Conservation (phyloP, 2,888 invertebrate genomes). For the Hymenopus coronatus region DNA sequence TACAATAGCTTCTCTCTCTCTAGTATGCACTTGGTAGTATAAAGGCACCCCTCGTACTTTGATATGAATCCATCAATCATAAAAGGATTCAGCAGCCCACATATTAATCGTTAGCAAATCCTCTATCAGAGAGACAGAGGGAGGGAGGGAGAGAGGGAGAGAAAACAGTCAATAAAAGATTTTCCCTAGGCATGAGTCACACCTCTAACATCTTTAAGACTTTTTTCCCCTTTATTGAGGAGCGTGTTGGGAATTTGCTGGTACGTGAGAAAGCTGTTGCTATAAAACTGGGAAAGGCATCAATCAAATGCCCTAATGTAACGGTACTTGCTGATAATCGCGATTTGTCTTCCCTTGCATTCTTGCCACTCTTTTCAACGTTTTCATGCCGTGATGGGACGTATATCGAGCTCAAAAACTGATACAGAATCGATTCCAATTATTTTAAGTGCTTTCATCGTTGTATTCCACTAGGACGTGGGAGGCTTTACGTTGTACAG, state of each 20-base stretch:
- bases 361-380: not conserved
- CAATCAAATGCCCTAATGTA: not conserved
- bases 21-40: too few species aligned
- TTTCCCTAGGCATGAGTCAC: not conserved
- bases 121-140: too few species aligned
- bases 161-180: not conserved
- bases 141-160: not conserved
- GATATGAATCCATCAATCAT: too few species aligned
- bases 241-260: not conserved
- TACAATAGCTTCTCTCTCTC: too few species aligned
- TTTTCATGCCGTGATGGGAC: not conserved
- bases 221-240: not conserved
- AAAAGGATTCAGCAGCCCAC: too few species aligned
- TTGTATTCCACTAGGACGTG: not conserved
- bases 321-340: not conserved
- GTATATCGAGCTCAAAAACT: slow-evolving; percentile 2
- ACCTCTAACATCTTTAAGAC: not conserved
- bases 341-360: not conserved
- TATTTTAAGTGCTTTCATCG: slow-evolving; percentile 4
- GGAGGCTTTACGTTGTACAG: not conserved
- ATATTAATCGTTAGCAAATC: too few species aligned
- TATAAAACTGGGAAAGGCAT: not conserved
- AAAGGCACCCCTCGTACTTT: too few species aligned
- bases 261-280: not conserved
- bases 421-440: slow-evolving; percentile 7